Base-by-base conservation (phyloP, 1,140 invertebrate species). In the Scaptomyza graminum region DNA sequence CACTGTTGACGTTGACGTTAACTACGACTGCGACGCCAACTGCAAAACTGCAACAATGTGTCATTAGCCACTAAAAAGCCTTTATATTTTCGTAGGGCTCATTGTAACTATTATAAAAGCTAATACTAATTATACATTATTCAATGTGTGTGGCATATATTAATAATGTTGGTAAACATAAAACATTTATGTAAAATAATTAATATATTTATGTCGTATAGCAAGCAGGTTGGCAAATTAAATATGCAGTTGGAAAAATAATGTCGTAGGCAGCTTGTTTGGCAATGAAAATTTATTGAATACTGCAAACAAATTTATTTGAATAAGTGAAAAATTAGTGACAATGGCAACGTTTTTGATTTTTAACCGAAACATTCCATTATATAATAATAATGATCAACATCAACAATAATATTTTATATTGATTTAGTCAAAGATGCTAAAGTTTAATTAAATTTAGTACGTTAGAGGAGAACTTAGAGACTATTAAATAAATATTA, bases 51-150 rank as follows among this genome's bases (percentile, higher is more conserved):
- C 28, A 31, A 31, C 63, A 60, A 46, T 71, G 55, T 41, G 54
- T 59, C 61, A 71, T 46, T 63, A 65, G 46, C 51, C 67, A 56
- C 59, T 55, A 34, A 34, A n/a, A 18, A 72, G 18, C 54, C 5
- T 49, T 31, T 31, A 31, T 31, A 3, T 2, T 25, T 31, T 31
- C 6, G 5, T 31, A 31, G 59, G 16, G 22, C 15, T 7, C 46
- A n/a, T 41, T 43, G 34, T 15, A 55, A 55, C 5, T 37, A 64
- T 47, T 47, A n/a, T 34, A 11, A 43, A 34, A 46, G 12, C 13
- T 12, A 25, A 43, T 57, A 9, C 9, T 63, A 34, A 1, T 12
- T 46, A 34, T 34, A 34, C 31, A 34, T 34, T 8, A 34, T 41
- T 37, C n/a, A n/a, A n/a, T 5, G 16, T 18, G 13, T 9, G 13